Evolutionary conservation across 2,888 invertebrate species (phyloP), one percentile per base, ranked within the genome.

Genomic region (Nasonovia ribisnigri): DNA sequence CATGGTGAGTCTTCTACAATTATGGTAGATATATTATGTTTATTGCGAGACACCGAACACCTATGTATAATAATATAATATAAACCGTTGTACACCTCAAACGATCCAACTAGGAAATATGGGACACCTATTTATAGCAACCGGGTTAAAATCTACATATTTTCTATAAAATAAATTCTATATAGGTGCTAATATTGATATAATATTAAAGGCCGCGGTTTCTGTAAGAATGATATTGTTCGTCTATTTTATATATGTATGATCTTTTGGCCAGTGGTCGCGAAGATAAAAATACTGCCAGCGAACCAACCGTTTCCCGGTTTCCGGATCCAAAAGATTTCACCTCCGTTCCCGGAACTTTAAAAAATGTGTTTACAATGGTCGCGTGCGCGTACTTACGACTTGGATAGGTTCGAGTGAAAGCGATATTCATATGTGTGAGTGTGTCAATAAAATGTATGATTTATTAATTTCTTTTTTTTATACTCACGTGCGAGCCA

Each of bases 401-500:
- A 92, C 86, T 92, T 86, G 60, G 91, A 60, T 92, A 36, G 36
- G 87, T 87, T 20, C 48, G 92, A 87, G 92, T 92, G 92, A 92
- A 92, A 92, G 92, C 92, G 92, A 88, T 92, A 87, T 92, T 60
- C 36, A 46, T 36, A 13, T n/a, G 46, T 36, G 26, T n/a, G 86
- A 24, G 60, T 57, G 91, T 91, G 91, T 57, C 54, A 20, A 57
- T 89, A 88, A 88, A 88, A 43, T 24, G 29, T 48, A 92, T 29
- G 87, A 87, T 92, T 92, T 92, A 67, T 88, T 92, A 87, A 92
- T 92, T 92, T 92, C 60, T 92, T 92, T 92, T 92, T 91, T 88
- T 87, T 48, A 92, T 92, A 92, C 92, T 92, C 92, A 92, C 92
- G 87, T 67, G 87, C 92, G 92, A 92, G 92, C 92, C 92, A 92